phyloP scores from a whole-genome alignment of 2,113 vertebrate species.

The Euleptes europaea region DNA sequence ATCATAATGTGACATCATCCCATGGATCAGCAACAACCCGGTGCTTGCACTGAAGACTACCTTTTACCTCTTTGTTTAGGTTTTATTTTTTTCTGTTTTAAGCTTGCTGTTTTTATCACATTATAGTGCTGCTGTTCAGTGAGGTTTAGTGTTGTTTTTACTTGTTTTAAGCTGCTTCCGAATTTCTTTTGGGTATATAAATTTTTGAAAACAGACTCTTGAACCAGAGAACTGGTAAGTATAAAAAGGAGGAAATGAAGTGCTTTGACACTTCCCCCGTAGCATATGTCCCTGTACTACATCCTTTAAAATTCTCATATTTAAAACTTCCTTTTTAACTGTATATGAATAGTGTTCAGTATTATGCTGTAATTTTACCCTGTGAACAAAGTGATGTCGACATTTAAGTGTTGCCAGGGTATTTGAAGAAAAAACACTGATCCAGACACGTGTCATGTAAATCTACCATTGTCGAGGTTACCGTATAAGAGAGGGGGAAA shows the following conservation, averaged over 20 bases:
- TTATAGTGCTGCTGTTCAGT: no score
- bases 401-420: neutral
- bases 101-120: no score
- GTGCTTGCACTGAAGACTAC: no score
- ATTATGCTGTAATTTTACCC: neutral
- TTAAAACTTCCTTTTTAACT: neutral
- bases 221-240: neutral
- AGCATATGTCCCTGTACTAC: neutral
- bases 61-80: no score
- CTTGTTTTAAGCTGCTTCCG: no score
- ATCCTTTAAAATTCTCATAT: neutral
- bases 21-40: no score
- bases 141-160: no score
- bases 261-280: neutral
- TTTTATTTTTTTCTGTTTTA: no score
- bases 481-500: neutral
- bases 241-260: neutral
- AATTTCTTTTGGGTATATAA: no score
- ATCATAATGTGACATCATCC: no score
- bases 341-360: neutral
- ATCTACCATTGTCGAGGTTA: neutral
- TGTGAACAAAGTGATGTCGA: neutral
- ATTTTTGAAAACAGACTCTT: neutral
- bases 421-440: neutral
- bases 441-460: neutral